phyloP scores from a whole-genome alignment of 2,113 vertebrate genomes.

The Pedetes capensis region DNA sequence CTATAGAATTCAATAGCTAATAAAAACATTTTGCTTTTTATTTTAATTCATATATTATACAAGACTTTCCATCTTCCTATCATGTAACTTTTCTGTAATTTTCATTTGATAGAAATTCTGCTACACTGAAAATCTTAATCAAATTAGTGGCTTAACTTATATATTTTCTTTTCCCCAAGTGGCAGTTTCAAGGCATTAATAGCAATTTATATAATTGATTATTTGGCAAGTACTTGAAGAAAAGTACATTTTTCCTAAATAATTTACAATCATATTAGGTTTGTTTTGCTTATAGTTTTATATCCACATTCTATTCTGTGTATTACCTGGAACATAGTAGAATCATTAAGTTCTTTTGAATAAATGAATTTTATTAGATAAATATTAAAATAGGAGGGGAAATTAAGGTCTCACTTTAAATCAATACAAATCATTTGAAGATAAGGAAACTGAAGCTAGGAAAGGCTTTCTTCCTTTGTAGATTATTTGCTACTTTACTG shows the following conservation, averaged over 20 bases:
- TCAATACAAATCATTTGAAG: slow-evolving; percentile 41
- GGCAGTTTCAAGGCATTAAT: not conserved
- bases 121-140: slow-evolving; percentile 59
- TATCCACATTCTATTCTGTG: not conserved
- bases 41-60: slow-evolving; percentile 64
- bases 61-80: slow-evolving; percentile 57
- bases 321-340: not conserved
- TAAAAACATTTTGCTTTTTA: slow-evolving; percentile 58
- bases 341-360: slow-evolving; percentile 49
- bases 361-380: slow-evolving; percentile 49
- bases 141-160: slow-evolving; percentile 58
- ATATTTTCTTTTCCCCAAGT: not conserved
- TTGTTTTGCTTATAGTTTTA: not conserved
- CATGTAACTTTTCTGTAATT: slow-evolving; percentile 54
- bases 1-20: not conserved
- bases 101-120: slow-evolving; percentile 25
- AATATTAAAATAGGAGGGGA: not conserved
- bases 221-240: not conserved
- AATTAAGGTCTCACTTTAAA: not conserved
- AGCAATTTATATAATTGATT: not conserved
- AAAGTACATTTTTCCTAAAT: not conserved
- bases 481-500: not conserved
- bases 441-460: not conserved
- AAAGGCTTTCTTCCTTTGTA: not conserved
- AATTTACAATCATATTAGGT: not conserved